These are phyloP conservation scores for Orthosia gracilis DNA, from an alignment of 2,888 invertebrate genomes.

Conservation along the genomic window DNA sequence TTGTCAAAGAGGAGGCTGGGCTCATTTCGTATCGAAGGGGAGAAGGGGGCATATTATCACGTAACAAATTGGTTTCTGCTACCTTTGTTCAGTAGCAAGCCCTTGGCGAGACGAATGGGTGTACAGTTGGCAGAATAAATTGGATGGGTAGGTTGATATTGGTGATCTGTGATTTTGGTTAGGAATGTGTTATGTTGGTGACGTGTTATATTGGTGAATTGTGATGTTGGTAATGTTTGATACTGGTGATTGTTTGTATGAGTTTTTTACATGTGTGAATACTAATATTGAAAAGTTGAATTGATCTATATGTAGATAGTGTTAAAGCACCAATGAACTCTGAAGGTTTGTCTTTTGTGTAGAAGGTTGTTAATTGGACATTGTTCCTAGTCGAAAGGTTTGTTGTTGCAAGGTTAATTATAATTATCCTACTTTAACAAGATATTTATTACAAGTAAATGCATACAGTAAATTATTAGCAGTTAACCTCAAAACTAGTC, in stretches of 20 bases:
- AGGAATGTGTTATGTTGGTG: neutral
- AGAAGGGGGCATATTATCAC: slow-evolving; percentile 88
- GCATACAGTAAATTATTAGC: neutral
- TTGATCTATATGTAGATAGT: neutral
- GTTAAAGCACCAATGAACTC: neutral
- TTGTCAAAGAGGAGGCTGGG: slow-evolving; percentile 54
- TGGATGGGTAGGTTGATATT: neutral
- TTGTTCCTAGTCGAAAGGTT: neutral
- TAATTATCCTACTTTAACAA: neutral
- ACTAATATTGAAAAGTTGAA: neutral
- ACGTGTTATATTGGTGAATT: neutral
- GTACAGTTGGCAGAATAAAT: slow-evolving; percentile 78
- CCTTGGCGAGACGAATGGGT: slow-evolving; percentile 80
- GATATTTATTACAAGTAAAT: neutral
- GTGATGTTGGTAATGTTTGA: neutral
- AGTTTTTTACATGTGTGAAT: neutral
- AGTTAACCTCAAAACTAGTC: neutral
- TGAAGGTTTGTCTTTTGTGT: no score
- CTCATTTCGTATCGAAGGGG: slow-evolving; percentile 77
- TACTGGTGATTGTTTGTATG: neutral
- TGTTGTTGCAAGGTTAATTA: neutral
- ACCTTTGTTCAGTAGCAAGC: slow-evolving; percentile 87
- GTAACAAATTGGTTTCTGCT: slow-evolving; percentile 91
- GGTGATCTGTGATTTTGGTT: neutral
- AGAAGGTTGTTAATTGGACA: neutral